Base-by-base conservation (phyloP, 2,888 invertebrate species). In the Sycophila texana region DNA sequence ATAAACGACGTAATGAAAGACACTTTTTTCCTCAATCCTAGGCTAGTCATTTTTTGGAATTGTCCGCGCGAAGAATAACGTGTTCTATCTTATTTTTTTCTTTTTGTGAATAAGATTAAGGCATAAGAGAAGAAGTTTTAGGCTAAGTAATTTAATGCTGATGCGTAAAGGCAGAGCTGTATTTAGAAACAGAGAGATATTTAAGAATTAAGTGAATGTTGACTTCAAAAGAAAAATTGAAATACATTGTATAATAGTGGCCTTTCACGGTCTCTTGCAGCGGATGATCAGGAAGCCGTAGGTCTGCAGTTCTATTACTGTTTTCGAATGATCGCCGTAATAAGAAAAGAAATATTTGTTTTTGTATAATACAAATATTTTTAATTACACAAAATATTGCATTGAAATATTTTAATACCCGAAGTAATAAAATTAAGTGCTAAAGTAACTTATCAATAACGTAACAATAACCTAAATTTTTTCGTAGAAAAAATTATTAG, bases 191-290 rank as follows among this genome's bases (percentile, higher is more conserved):
- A 18, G 51, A 75, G 39, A 63, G 18, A 74, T 22, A 60, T 22
- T 22, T 22, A 60, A 58, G 58, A 79, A 2, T 18, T 58, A 16
- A 49, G 60, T 60, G 16, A 18, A 18, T 53, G 67, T 39, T 39
- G 5, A 55, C 60, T 60, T 49, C n/a, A 16, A 55, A 49, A 13
- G 13, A 14, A 57, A 12, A 39, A 26, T 18, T 49, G 12, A 22
- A 14, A 57, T 16, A 72, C 4, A 57, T 71, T 58, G 66, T 70
- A 80, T 76, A 80, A 70, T 77, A 80, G 80, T 80, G 73, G 80
- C 80, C 80, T 80, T 80, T 77, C 49, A 53, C 76, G 76, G 47
- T 77, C 73, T 77, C n/a, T 51, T 63, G 67, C 30, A 67, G 51
- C 55, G n/a, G 65, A 70, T 77, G 39, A 68, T 18, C 49, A 72